Evolutionary conservation across 2,113 vertebrate genomes (phyloP), one percentile per base, ranked within the genome.

Genomic region (Caranx ignobilis): DNA sequence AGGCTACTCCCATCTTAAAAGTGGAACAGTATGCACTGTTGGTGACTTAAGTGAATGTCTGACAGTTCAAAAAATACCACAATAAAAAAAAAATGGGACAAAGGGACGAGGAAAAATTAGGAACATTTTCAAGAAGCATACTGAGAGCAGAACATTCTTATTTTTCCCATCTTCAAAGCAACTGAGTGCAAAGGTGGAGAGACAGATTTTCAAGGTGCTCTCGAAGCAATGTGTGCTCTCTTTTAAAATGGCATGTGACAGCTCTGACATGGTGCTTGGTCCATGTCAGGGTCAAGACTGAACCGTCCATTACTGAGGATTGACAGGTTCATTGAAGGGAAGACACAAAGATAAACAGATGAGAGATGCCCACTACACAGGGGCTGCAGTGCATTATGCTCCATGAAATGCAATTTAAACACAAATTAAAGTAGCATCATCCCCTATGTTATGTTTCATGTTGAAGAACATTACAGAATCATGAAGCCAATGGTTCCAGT

Each of bases 321-420:
- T 83, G 88, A 87, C 90, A 87, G 78, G 54, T 83, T 86, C 63
- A 89, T 76, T 70, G 77, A 63, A 48, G 54, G 67, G 64, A 61
- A 66, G 68, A 65, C 72, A 21, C 15, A 47, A 48, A 75, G 79
- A 88, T 47, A 76, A 75, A 81, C 59, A 80, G 41, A 57, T 12
- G 35, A 62, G 59, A 83, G 11, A 41, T 47, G 67, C 56, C 66
- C 57, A 31, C 5, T 1, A 71, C 57, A 75, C 47, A 11, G 31
- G n/a, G 48, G 21, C 72, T 47, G 35, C 69, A 54, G 21, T 63
- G 43, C 12, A 72, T 45, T 64, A 12, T 60, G 66, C 31, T 68
- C 18, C 56, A n/a, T 69, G 48, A 56, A 54, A 8, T n/a, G 12
- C 21, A 31, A 9, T 60, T 61, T 13, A 81, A 68, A 67, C 68